Evolutionary conservation across 2,797 vertebrate genomes (phyloP).

Genomic region (Platalea minor): DNA sequence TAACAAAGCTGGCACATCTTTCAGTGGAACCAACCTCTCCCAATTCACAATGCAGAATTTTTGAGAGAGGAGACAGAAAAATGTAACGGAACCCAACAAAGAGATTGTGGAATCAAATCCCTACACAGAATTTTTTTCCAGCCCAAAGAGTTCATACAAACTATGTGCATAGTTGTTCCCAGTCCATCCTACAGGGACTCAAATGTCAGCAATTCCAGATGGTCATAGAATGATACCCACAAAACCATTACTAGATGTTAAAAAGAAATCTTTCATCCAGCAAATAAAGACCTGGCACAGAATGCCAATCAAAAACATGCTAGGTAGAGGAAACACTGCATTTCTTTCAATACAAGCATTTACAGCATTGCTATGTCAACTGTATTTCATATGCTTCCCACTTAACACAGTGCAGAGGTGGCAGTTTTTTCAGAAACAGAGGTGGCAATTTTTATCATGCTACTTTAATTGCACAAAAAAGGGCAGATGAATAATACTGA

Average conservation of each 20-base stretch:
- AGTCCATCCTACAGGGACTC: not conserved
- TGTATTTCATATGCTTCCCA: not conserved
- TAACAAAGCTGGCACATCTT: not conserved
- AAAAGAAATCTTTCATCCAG: not conserved
- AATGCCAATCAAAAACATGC: not conserved
- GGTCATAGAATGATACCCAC: not conserved
- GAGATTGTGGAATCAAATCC: not conserved
- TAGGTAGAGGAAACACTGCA: not conserved
- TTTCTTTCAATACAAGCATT: not conserved
- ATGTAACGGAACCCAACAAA: not conserved
- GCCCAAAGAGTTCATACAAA: not conserved
- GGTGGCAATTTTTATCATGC: not conserved
- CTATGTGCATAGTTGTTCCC: rapidly evolving
- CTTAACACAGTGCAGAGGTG: not conserved
- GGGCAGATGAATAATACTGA: not conserved
- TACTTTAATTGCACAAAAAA: not conserved
- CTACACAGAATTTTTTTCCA: not conserved
- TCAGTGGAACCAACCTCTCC: not conserved
- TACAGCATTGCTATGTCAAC: not conserved
- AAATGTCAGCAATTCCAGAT: not conserved
- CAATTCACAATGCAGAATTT: not conserved
- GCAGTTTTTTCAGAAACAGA: not conserved
- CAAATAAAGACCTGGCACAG: not conserved
- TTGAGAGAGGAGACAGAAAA: not conserved
- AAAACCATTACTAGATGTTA: not conserved